phyloP scores from a whole-genome alignment of 2,113 vertebrate genomes.

The Crotalus tigris region DNA sequence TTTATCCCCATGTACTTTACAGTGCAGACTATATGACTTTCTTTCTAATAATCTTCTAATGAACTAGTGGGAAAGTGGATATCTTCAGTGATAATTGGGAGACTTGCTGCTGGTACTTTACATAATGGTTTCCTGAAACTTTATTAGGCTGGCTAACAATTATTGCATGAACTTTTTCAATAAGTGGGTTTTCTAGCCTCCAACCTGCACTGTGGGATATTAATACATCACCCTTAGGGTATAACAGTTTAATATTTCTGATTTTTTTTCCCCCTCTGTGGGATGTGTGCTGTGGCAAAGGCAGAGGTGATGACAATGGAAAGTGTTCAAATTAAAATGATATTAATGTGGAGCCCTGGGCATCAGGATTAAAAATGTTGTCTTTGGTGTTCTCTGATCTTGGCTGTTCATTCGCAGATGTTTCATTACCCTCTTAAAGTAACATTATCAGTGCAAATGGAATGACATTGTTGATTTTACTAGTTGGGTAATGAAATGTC shows the following conservation, averaged over 20 bases:
- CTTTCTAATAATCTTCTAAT: not conserved
- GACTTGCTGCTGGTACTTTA: not conserved
- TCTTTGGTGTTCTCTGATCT: not conserved
- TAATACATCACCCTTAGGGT: not conserved
- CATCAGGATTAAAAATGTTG: not conserved
- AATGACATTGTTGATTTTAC: not conserved
- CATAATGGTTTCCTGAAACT: not conserved
- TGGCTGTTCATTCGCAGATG: not conserved
- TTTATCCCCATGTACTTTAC: not conserved
- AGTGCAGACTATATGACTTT: not conserved
- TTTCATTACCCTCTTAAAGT: not conserved
- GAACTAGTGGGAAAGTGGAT: not conserved
- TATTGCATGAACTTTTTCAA: not conserved
- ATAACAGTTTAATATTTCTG: not conserved
- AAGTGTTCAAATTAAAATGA: not conserved
- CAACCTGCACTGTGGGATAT: not conserved
- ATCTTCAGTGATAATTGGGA: not conserved
- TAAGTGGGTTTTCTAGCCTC: not conserved
- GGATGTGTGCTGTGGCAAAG: not conserved
- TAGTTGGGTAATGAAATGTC: not conserved
- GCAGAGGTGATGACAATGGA: not conserved
- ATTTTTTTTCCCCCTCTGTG: not conserved
- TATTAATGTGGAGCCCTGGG: not conserved
- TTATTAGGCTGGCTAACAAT: not conserved
- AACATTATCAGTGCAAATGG: not conserved